Conservation (phyloP, 2,797 vertebrate species). For the Arnoldichthys spilopterus region DNA sequence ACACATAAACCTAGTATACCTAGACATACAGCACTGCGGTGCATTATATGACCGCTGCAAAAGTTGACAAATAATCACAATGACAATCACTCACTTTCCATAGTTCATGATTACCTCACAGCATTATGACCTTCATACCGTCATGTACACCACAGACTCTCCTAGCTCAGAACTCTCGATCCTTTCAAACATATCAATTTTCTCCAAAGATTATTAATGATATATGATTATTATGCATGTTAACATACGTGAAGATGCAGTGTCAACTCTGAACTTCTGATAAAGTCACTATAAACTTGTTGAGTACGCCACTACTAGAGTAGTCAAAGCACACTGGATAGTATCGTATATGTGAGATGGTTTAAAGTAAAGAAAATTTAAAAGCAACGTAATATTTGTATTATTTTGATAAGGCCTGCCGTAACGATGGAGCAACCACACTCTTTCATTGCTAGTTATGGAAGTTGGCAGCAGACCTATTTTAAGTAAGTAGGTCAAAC, state of each 20-base stretch:
- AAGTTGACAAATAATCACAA: too few species aligned
- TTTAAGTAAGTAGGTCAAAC: constrained; percentile 69
- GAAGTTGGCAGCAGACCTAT: constrained; percentile 61
- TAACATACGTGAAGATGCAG: neutral
- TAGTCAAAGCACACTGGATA: constrained; percentile 8
- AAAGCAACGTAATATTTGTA: neutral
- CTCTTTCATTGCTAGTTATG: constrained; percentile 57
- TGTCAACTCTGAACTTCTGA: neutral
- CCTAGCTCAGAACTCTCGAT: too few species aligned
- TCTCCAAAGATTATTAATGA: too few species aligned
- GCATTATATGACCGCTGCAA: too few species aligned
- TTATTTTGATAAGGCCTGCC: constrained; percentile 36
- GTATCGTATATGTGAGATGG: neutral
- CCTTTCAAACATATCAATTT: too few species aligned
- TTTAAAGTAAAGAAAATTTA: neutral
- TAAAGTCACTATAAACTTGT: neutral
- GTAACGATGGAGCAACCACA: constrained; percentile 32
- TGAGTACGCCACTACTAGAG: neutral
- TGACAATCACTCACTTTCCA: too few species aligned
- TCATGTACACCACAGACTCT: neutral
- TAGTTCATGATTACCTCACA: neutral
- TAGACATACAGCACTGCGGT: too few species aligned
- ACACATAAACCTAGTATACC: too few species aligned
- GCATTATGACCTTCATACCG: neutral
- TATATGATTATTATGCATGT: neutral